Percentiles rank a stretch among this genome's conserved stretches.
Evolutionary conservation across 2,888 invertebrate genomes (phyloP).

Genomic region (Stenotaenia linearis): DNA sequence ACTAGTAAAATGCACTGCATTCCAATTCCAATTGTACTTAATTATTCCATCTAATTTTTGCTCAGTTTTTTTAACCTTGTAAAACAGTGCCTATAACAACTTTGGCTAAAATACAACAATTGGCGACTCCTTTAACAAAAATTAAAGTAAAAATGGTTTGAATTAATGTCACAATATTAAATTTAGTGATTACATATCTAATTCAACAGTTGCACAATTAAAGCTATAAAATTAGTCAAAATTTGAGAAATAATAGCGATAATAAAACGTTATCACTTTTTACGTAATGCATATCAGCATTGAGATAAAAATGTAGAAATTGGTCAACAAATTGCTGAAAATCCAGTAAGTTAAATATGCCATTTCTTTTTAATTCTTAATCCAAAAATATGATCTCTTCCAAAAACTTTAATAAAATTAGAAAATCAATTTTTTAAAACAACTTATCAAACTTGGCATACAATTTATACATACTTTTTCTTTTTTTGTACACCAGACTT

Average conservation of each 20-base stretch:
- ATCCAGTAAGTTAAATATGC: neutral
- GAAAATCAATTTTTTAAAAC: neutral
- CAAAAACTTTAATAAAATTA: neutral
- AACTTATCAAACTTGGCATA: neutral
- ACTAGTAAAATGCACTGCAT: conserved; percentile 13
- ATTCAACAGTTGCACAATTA: neutral
- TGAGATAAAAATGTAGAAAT: neutral
- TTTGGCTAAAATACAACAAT: neutral
- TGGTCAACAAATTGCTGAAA: too few species aligned
- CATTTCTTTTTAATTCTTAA: neutral
- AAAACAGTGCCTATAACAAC: neutral
- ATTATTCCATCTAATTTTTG: conserved; percentile 22
- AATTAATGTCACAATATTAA: too few species aligned
- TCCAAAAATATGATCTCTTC: neutral
- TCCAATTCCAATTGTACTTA: conserved; percentile 22
- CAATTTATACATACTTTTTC: neutral
- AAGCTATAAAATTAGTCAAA: neutral
- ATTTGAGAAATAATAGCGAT: neutral
- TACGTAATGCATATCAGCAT: neutral
- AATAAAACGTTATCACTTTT: neutral
- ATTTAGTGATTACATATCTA: neutral
- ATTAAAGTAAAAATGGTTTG: neutral
- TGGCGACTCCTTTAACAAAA: too few species aligned
- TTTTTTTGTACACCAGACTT: conserved; percentile 12
- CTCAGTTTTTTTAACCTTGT: neutral